Percentiles rank a stretch among this genome's conserved stretches.
phyloP scores from a whole-genome alignment of 2,797 vertebrate genomes.

The Cichlasoma orientale region DNA sequence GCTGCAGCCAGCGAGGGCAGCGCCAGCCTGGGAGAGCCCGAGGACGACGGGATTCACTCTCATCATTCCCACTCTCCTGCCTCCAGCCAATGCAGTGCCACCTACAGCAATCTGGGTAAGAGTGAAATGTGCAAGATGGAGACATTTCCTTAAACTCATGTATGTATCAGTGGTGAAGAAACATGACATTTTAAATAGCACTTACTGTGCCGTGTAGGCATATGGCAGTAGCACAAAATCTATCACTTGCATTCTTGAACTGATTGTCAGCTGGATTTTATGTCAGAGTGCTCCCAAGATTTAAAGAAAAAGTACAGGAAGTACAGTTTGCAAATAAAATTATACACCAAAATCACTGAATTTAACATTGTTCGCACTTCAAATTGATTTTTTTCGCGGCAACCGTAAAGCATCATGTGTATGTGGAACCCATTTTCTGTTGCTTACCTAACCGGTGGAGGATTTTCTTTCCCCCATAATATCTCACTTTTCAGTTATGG shows the following conservation, averaged over 20 bases:
- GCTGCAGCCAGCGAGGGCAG: conserved; percentile 68
- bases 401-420: not conserved
- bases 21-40: conserved; percentile 75
- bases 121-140: not conserved
- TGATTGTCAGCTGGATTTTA: not conserved
- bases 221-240: not conserved
- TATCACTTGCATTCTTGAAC: not conserved
- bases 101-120: conserved; percentile 96
- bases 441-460: not conserved
- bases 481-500: not conserved
- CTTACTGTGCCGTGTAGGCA: not conserved
- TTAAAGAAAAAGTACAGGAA: not conserved
- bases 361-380: not conserved
- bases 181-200: not conserved
- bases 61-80: conserved; percentile 80
- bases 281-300: not conserved
- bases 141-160: not conserved
- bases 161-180: not conserved
- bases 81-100: conserved; percentile 89
- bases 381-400: no score
- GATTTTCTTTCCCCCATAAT: not conserved
- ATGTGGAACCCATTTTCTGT: not conserved
- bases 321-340: not conserved
- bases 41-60: conserved; percentile 77
- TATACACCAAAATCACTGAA: not conserved